Evolutionary conservation across 2,888 invertebrate genomes (phyloP), one percentile per base, ranked within the genome.

Genomic region (Serripes groenlandicus): DNA sequence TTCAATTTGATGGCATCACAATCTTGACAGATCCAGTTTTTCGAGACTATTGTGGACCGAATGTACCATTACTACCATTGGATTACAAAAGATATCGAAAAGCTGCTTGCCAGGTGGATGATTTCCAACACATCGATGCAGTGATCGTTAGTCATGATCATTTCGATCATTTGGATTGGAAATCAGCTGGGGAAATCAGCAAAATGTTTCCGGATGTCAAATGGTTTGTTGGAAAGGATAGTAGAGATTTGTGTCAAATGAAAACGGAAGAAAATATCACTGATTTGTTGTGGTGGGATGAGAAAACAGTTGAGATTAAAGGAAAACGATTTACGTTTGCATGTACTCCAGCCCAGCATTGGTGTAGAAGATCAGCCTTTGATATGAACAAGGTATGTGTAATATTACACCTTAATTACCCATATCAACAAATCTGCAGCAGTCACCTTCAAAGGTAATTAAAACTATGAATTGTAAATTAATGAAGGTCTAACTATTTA

Each of bases 261-360:
- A 56, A 75, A 70, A n/a, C n/a, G 1, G 23, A 32, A 21, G 42
- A 73, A 30, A 42, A 86, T 42, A 69, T 81, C 35, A 85, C 90
- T 28, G 86, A 87, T 54, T 28, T 87, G 42, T 49, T 66, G 1
- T 87, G 87, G 87, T 83, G 85, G 85, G 72, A 85, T 23, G 60
- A 78, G n/a, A 52, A 74, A 1, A 9, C 5, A n/a, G 2, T 69
- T n/a, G n/a, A 30, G 32, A 15, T 71, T 7, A 37, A 70, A 26
- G 62, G n/a, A 15, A 62, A 23, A 21, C 15, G 32, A 21, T 73
- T 87, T 26, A 62, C 28, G 49, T 91, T 95, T 86, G 92, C 92
- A 49, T 95, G 95, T 83, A 92, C 95, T 3, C 95, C 96, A 2
- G 93, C 95, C 21, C 95, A 96, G 83, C 96, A 96, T 89, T 96